Evolutionary conservation across 1,140 invertebrate species (phyloP), one percentile per base, ranked within the genome.

Genomic region (Drosophila persimilis): DNA sequence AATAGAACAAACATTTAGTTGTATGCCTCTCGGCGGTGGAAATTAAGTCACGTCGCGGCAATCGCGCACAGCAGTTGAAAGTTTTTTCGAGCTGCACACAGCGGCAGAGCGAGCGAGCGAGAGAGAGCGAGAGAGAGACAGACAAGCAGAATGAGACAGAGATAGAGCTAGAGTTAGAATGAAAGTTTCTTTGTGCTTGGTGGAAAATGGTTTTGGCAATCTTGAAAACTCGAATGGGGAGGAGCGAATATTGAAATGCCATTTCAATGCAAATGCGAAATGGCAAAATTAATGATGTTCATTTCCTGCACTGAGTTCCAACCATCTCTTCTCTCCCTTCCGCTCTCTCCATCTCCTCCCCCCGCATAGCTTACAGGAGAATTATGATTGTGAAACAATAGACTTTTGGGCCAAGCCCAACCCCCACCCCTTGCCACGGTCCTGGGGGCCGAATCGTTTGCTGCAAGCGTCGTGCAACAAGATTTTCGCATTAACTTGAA

Each of bases 11-110:
- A 85, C 63, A 85, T 85, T 85, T 86, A 88, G 78, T 86, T 81
- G 67, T 88, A 70, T 60, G 73, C 56, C 63, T 76, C 63, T 43
- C 73, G 60, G 73, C 71, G 80, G 69, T 83, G 79, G 67, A 90
- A 90, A 90, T 90, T 86, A 88, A 90, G 86, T 90, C 86, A 90
- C 86, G 86, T 90, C 76, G 78, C 70, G 67, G 62, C 86, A 90
- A 90, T 90, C 86, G 89, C 81, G 86, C 59, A 73, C 84, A 86
- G 81, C 78, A 64, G 77, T 77, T 71, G 56, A 60, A 79, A 79
- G 57, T 84, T 67, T 63, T 64, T 63, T 57, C 58, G 8, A 58
- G 61, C 63, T 48, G 53, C 44, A 50, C 9, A 31, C 9, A 9
- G 20, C 26, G 20, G 24, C 15, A 24, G 63, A 1, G 17, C 11